These are phyloP conservation scores for Drosophila ustulata DNA, from an alignment of 2,888 invertebrate species.

Conservation along the genomic window DNA sequence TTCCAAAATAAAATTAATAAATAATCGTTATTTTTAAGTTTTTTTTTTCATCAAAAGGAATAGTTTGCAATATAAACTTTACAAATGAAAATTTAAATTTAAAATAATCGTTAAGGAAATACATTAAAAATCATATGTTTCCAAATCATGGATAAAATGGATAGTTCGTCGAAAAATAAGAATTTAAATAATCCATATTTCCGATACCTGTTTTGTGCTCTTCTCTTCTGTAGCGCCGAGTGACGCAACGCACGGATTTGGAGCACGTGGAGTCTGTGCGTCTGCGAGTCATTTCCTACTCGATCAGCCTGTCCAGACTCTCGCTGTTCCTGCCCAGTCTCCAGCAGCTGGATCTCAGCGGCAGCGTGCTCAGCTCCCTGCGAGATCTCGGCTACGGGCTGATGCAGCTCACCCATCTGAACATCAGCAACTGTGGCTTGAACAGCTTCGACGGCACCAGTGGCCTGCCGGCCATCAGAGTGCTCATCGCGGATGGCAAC, in stretches of 20 bases:
- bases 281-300: constrained; percentile 88
- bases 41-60: too few species aligned
- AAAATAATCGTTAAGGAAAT: too few species aligned
- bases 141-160: too few species aligned
- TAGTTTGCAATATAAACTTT: too few species aligned
- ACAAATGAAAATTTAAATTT: too few species aligned
- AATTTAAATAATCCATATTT: too few species aligned
- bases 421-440: constrained; percentile 88
- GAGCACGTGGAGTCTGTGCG: constrained; percentile 87
- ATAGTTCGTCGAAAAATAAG: too few species aligned
- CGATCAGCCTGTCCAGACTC: constrained; percentile 88
- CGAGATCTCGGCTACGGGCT: constrained; percentile 89
- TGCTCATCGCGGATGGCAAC: constrained; percentile 88
- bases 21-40: too few species aligned
- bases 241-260: constrained; percentile 85
- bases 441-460: constrained; percentile 89
- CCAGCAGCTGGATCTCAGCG: constrained; percentile 88
- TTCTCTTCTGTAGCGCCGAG: constrained; percentile 79
- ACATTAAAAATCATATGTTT: too few species aligned
- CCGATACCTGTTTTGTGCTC: background rate
- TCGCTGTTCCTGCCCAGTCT: constrained; percentile 88
- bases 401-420: constrained; percentile 85
- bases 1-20: too few species aligned
- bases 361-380: constrained; percentile 88
- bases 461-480: constrained; percentile 87